A percentile compares a stretch with the other conserved stretches of the same genome.
phyloP scores from a whole-genome alignment of 2,797 vertebrate genomes.

The Gallinago stenura region DNA sequence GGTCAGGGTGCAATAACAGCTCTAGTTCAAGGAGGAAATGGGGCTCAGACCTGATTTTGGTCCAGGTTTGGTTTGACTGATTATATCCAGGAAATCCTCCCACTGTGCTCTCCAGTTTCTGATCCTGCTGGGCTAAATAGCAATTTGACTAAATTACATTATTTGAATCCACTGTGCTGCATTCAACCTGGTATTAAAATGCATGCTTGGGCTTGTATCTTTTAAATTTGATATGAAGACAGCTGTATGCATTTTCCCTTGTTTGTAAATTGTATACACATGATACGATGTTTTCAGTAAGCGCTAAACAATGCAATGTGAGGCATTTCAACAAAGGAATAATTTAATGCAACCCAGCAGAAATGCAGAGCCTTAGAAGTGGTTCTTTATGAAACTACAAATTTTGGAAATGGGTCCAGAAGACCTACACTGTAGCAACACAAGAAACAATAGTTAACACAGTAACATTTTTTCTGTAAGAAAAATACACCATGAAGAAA shows the following conservation, averaged over 20 bases:
- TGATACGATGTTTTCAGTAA: constrained; percentile 74
- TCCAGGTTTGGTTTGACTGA: constrained; percentile 29
- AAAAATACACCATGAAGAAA: constrained; percentile 66
- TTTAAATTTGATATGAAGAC: constrained; percentile 70
- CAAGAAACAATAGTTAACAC: constrained; percentile 65
- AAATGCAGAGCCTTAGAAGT: constrained; percentile 74
- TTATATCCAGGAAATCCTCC: constrained; percentile 23
- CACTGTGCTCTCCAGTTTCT: constrained; percentile 26
- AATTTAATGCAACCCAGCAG: constrained; percentile 76
- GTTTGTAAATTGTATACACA: constrained; percentile 74
- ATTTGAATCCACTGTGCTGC: constrained; percentile 3
- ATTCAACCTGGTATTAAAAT: constrained; percentile 36
- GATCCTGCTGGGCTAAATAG: neutral
- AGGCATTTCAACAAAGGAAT: constrained; percentile 71
- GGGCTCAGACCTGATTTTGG: neutral
- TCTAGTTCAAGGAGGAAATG: neutral
- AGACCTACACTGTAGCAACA: constrained; percentile 67
- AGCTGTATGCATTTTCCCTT: constrained; percentile 67
- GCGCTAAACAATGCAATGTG: constrained; percentile 76
- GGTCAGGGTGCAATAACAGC: neutral
- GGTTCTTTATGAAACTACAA: constrained; percentile 72
- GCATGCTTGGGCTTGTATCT: constrained; percentile 41
- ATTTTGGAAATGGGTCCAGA: constrained; percentile 55
- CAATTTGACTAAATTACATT: constrained; percentile 33
- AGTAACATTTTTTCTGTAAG: constrained; percentile 56